Evolutionary conservation across 2,113 vertebrate genomes (phyloP), one percentile per base, ranked within the genome.

Genomic region (Podarcis muralis): DNA sequence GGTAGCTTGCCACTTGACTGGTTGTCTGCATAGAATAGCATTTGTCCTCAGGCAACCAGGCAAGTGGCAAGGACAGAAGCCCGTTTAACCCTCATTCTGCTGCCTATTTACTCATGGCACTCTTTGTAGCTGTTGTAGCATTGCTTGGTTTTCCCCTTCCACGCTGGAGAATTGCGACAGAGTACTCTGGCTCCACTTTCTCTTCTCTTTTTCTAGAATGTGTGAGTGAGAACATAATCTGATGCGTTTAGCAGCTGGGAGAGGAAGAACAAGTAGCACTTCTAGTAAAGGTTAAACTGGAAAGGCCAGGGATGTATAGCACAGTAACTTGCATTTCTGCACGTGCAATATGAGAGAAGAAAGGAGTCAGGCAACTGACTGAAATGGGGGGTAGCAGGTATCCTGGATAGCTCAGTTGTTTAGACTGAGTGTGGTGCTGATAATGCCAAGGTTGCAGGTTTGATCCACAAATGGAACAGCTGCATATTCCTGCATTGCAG

Each of bases 1-100:
- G 72, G 72, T 35, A 79, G 40, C 23, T 78, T 78, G 85, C 85
- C 75, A 86, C 59, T 79, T 79, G 62, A 30, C 62, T 79, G 62
- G 62, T 68, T 53, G 62, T 79, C 62, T 53, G 40, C 37, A 86
- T 66, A 15, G 75, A 79, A 86, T n/a, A 86, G 30, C 75, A 86
- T 79, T 68, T 79, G 62, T 76, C 85, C 75, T 77, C 59, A 77
- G 75, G 75, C 75, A 48, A 48, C 9, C 59, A 69, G 85, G 75
- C 75, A 86, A 48, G 40, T 68, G 62, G 37, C 37, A 86, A 68
- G 75, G 77, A 66, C 40, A 68, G 62, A 79, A 65, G 18, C 30
- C 75, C 32, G 27, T 37, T 27, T 68, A 86, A 30, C 37, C 8
- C 16, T 59, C 25, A 68, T 86, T 27, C 40, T 79, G 18, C 75